Conservation (phyloP, 2,888 invertebrate genomes). For the Hofmannophila pseudospretella region DNA sequence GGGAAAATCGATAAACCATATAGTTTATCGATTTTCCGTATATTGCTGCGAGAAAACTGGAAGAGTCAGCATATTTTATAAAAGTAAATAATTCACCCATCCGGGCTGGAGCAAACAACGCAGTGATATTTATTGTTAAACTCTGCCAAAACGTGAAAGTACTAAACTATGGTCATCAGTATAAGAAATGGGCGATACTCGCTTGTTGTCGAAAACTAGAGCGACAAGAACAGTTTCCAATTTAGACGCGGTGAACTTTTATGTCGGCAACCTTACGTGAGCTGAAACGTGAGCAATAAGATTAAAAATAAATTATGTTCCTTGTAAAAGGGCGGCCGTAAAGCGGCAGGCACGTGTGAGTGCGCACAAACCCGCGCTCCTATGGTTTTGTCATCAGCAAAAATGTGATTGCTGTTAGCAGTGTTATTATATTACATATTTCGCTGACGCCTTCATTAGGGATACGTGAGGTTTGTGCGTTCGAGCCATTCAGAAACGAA, state of each 20-base stretch:
- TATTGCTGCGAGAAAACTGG: too few relatives aligned
- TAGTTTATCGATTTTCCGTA: too few relatives aligned
- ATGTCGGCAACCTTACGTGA: constrained; percentile 70
- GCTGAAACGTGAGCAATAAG: constrained; percentile 68
- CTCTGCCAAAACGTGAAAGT: constrained; percentile 4
- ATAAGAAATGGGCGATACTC: constrained; percentile 10
- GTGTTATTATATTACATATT: constrained; percentile 10
- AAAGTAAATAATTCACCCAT: too few relatives aligned
- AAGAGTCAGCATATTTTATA: too few relatives aligned
- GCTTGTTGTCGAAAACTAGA: constrained; percentile 23
- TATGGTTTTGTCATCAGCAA: constrained; percentile 20
- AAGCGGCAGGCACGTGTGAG: constrained; percentile 32
- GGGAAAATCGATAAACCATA: too few relatives aligned
- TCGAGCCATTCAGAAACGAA: too few relatives aligned
- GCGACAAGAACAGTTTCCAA: constrained; percentile 59
- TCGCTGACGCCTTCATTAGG: constrained; percentile 16
- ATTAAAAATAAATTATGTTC: constrained; percentile 72
- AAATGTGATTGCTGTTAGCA: constrained; percentile 15
- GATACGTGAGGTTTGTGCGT: background rate
- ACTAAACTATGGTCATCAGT: constrained; percentile 7
- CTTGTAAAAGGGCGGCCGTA: constrained; percentile 44
- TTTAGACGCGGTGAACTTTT: constrained; percentile 67
- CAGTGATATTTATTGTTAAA: constrained; percentile 4
- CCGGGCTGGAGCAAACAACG: too few relatives aligned
- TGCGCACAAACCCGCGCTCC: constrained; percentile 18